A percentile compares a stretch with the other conserved stretches of the same genome.
These are phyloP conservation scores for Parotia lawesii DNA, from an alignment of 2,113 vertebrate species.

Conservation along the genomic window DNA sequence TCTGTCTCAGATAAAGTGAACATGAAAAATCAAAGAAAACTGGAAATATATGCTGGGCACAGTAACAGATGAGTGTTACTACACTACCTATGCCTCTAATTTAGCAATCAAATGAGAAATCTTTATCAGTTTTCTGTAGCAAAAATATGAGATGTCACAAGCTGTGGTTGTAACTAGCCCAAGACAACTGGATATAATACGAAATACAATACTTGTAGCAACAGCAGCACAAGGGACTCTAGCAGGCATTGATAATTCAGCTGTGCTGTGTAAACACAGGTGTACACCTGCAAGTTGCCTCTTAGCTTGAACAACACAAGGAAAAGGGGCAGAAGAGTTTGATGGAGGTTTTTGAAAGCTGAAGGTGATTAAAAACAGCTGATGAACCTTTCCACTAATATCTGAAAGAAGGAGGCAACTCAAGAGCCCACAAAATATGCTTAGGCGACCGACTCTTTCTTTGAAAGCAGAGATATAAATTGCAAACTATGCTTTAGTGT, in stretches of 20 bases:
- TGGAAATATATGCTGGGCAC: neutral
- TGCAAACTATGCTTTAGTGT: neutral
- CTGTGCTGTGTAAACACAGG: neutral
- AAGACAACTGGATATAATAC: neutral
- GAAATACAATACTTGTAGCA: neutral
- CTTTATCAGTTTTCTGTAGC: neutral
- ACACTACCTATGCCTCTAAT: neutral
- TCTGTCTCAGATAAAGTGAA: neutral
- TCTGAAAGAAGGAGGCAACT: neutral
- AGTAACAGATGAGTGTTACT: neutral
- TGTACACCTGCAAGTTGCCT: neutral
- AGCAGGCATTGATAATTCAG: neutral
- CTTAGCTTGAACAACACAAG: neutral
- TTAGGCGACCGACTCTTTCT: neutral
- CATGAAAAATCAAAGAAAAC: constrained; percentile 14
- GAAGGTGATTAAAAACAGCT: neutral
- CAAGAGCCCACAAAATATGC: neutral
- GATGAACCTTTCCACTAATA: neutral
- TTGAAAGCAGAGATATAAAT: neutral
- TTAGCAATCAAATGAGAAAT: neutral
- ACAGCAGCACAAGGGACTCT: neutral
- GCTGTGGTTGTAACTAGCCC: neutral
- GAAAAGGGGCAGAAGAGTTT: neutral
- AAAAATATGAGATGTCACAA: neutral
- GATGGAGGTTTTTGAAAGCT: neutral